Evolutionary conservation across 2,113 vertebrate genomes (phyloP).

Genomic region (Lamprologus lemairii): DNA sequence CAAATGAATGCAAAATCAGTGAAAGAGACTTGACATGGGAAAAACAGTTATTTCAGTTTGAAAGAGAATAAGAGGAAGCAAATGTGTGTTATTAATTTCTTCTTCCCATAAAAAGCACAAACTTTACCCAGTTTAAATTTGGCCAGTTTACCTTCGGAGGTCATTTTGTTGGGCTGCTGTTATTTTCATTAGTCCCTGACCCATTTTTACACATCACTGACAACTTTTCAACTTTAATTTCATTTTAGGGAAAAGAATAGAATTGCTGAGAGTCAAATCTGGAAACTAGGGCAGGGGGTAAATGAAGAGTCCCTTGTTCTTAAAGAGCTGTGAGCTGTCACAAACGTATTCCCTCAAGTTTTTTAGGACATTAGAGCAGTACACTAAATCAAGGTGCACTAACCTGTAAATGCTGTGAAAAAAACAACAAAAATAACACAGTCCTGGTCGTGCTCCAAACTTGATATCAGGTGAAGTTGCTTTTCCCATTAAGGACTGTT

Average conservation of each 20-base stretch:
- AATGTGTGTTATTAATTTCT: accelerated
- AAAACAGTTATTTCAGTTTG: accelerated
- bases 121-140: background rate
- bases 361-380: background rate
- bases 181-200: background rate
- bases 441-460: accelerated
- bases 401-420: background rate
- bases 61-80: background rate
- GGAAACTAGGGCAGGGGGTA: background rate
- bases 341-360: accelerated
- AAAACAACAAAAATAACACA: accelerated
- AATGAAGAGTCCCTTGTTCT: background rate
- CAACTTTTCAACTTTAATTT: background rate
- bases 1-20: background rate
- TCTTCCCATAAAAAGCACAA: background rate
- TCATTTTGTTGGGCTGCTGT: background rate
- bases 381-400: background rate
- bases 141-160: background rate
- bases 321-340: background rate
- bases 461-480: background rate
- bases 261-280: background rate
- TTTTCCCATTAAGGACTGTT: accelerated
- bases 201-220: background rate
- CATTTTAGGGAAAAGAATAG: accelerated
- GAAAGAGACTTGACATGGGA: accelerated